Evolutionary conservation across 2,113 vertebrate genomes (phyloP), one percentile per base, ranked within the genome.

Genomic region (Epinephelus cyanopodus): DNA sequence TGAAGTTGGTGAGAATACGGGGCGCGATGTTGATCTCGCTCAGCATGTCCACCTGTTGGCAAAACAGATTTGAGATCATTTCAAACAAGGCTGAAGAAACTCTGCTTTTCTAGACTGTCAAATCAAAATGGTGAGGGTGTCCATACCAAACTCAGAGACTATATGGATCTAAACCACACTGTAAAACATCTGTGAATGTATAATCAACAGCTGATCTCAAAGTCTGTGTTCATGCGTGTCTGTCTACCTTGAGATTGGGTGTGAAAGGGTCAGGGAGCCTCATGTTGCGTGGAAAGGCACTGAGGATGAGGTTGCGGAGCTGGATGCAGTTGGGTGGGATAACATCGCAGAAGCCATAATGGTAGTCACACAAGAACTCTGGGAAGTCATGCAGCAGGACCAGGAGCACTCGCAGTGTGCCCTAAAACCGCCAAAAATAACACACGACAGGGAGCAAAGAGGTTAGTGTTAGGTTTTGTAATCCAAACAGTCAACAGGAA

Each of bases 221-320:
- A 11, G 14, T 19, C 3, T 27, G 71, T 21, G 7, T 18, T 4
- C 27, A 13, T 15, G 10, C 47, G 33, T 29, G 3, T 52, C 5
- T 23, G 4, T 48, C 12, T 96, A 99, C 98, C 98, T 99, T 99
- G 56, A 99, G 94, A 78, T 99, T 99, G 79, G 98, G 98, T 53
- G 98, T 99, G 92, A 99, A 99, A 25, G 98, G 98, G 92, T 99
- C 98, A 70, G 98, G 98, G 92, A 99, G 98, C 95, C 98, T 97
- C 98, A 99, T 99, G 92, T 99, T 99, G 89, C 98, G 97, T 90
- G 98, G 98, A 77, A 99, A 99, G 97, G 98, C 98, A 98, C 98
- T 99, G 95, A 99, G 95, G 93, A 99, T 99, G 90, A 99, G 95
- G 91, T 99, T 99, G 92, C 98, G 97, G 89, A 99, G 96, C 94